Percentiles rank a stretch among this genome's conserved stretches.
Conservation (phyloP, 2,888 invertebrate genomes). For the Nephrotoma flavescens region DNA sequence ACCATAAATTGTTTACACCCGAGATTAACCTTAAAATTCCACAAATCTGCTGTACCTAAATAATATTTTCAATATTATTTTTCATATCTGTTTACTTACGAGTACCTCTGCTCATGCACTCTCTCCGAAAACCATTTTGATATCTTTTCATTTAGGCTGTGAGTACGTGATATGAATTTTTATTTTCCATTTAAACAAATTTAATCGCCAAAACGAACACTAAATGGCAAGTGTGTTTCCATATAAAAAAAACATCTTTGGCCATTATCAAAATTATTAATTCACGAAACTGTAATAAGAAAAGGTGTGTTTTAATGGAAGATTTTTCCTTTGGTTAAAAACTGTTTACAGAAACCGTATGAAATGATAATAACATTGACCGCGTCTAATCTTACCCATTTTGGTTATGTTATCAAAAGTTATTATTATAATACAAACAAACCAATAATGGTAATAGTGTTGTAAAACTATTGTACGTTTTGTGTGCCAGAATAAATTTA, state of each 20-base stretch:
- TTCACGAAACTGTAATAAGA: neutral
- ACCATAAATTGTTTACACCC: too few species aligned
- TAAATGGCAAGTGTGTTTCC: neutral
- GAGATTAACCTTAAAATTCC: neutral
- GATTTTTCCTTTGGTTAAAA: neutral
- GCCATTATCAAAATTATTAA: neutral
- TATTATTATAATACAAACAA: neutral
- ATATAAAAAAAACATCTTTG: neutral
- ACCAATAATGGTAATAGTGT: neutral
- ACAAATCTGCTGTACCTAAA: neutral
- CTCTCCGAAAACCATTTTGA: neutral
- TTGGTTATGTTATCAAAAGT: neutral
- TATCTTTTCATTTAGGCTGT: neutral
- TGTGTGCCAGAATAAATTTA: neutral
- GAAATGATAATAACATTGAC: neutral
- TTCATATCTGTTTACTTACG: too few species aligned
- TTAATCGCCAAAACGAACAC: neutral
- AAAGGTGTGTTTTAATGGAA: neutral
- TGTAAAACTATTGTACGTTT: neutral
- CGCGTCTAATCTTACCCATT: neutral
- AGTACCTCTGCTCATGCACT: neutral
- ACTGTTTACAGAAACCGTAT: neutral
- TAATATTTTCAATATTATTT: neutral
- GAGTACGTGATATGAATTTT: neutral
- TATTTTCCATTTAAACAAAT: neutral